Evolutionary conservation across 1,140 invertebrate genomes (phyloP).

Genomic region (Tetragonula clypearis): DNA sequence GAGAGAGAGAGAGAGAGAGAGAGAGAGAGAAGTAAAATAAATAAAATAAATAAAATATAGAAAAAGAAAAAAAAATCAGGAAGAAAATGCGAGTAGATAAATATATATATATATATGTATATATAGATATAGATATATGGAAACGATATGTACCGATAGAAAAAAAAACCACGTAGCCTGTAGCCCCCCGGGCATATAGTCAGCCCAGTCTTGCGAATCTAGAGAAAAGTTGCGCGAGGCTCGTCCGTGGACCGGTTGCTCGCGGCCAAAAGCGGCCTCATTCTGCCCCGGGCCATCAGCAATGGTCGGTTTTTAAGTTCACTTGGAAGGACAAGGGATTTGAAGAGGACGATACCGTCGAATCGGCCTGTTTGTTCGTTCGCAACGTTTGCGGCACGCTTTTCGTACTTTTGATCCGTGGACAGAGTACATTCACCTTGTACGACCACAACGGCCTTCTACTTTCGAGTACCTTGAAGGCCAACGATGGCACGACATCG

Average conservation of each 20-base stretch:
- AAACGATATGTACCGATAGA: constrained; percentile 75
- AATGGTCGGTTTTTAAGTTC: constrained; percentile 68
- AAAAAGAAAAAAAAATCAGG: constrained; percentile 50
- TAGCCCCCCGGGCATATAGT: constrained; percentile 71
- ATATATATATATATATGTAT: constrained; percentile 20
- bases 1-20: neutral
- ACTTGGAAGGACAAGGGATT: constrained; percentile 54
- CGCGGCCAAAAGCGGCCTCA: constrained; percentile 71
- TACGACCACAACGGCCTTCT: constrained; percentile 73
- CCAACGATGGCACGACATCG: constrained; percentile 82
- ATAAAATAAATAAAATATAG: constrained; percentile 37
- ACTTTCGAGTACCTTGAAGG: constrained; percentile 76
- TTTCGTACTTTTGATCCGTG: constrained; percentile 83
- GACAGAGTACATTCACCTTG: constrained; percentile 80
- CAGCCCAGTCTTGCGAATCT: constrained; percentile 76
- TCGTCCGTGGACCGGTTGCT: constrained; percentile 74
- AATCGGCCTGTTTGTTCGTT: constrained; percentile 22
- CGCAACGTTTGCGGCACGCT: constrained; percentile 80
- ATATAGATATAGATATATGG: constrained; percentile 34
- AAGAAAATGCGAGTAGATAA: constrained; percentile 64
- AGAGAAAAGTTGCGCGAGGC: constrained; percentile 73
- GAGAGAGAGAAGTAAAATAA: constrained; percentile 6
- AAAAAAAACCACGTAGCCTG: constrained; percentile 76
- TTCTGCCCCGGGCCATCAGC: constrained; percentile 72
- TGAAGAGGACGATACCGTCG: constrained; percentile 17